These are phyloP conservation scores for Procambarus clarkii DNA, from an alignment of 1,140 invertebrate genomes.

Conservation along the genomic window DNA sequence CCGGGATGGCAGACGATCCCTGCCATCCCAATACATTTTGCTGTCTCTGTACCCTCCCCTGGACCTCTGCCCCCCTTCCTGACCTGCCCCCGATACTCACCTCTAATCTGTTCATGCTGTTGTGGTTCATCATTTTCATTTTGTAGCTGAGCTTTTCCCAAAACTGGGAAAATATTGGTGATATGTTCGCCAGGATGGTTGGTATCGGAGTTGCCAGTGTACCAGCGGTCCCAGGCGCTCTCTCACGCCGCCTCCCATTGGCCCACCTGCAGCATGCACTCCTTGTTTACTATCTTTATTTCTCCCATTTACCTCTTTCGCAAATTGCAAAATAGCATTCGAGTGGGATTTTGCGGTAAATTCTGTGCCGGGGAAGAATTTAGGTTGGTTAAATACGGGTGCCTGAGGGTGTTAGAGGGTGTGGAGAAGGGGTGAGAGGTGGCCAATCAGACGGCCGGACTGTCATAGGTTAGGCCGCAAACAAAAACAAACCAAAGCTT, in stretches of 20 bases:
- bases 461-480: neutral
- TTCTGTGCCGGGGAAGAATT: no score
- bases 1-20: constrained; percentile 41
- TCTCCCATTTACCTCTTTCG: no score
- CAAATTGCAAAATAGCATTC: no score
- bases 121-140: constrained; percentile 73
- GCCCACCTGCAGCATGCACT: constrained; percentile 21
- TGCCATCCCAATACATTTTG: neutral
- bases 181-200: constrained; percentile 70
- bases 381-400: no score
- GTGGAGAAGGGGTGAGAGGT: neutral
- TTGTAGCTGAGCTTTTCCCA: constrained; percentile 71
- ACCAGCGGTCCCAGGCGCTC: constrained; percentile 13
- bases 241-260: constrained; percentile 28
- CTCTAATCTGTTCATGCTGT: constrained; percentile 71
- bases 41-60: neutral
- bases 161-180: constrained; percentile 72
- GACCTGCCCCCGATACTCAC: constrained; percentile 34
- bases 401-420: no score
- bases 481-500: constrained; percentile 34
- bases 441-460: constrained; percentile 9
- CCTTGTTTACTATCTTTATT: constrained; percentile 13
- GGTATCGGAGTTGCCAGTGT: constrained; percentile 44
- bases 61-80: no score
- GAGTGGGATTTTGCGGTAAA: no score